Evolutionary conservation across 2,797 vertebrate species (phyloP).

Genomic region (Falco berigora): DNA sequence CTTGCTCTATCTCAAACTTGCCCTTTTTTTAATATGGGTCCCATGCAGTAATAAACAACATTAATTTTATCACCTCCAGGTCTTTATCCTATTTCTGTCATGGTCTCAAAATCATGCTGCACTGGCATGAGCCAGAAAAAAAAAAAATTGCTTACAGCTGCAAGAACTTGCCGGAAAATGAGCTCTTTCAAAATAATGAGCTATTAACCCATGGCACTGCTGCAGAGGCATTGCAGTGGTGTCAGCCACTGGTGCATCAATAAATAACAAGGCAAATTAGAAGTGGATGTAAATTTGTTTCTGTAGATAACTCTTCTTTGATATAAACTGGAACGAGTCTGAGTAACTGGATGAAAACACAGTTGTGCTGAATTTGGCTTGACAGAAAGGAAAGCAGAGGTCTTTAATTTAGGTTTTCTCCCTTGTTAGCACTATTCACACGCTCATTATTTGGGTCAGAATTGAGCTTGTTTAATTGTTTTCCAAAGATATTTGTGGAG

Average conservation of each 20-base stretch:
- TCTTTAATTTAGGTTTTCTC: conserved; percentile 16
- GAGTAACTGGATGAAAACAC: conserved; percentile 46
- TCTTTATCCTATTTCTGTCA: conserved; percentile 28
- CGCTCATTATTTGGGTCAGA: background rate
- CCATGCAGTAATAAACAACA: background rate
- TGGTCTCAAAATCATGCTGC: conserved; percentile 19
- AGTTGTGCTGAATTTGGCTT: conserved; percentile 15
- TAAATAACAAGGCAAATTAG: conserved; percentile 35
- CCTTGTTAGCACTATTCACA: conserved; percentile 8
- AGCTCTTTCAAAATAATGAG: conserved; percentile 57
- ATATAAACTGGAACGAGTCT: conserved; percentile 38
- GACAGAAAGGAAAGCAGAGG: background rate
- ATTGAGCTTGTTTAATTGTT: background rate
- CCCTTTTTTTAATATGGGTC: background rate
- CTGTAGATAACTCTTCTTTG: conserved; percentile 24
- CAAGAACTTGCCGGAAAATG: conserved; percentile 44
- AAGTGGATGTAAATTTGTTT: conserved; percentile 22
- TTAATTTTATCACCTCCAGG: conserved; percentile 6
- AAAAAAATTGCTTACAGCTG: conserved; percentile 51
- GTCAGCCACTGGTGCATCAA: conserved; percentile 33
- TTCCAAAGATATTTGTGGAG: background rate
- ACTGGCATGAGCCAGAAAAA: conserved; percentile 11
- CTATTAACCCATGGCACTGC: conserved; percentile 50
- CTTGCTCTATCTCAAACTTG: background rate
- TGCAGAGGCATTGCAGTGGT: conserved; percentile 34